These are phyloP conservation scores for Manis pentadactyla DNA, from an alignment of 2,797 vertebrate species.

Conservation along the genomic window DNA sequence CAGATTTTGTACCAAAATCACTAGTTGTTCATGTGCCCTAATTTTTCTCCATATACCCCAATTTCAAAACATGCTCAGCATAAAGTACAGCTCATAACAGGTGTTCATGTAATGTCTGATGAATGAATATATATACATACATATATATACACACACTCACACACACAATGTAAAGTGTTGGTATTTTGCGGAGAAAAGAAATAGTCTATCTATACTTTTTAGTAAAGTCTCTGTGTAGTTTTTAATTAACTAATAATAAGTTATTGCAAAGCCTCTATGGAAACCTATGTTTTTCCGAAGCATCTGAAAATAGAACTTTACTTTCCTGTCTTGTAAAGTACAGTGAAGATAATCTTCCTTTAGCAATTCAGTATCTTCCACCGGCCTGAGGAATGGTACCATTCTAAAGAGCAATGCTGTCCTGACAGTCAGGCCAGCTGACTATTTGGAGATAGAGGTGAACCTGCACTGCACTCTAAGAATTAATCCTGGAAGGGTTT, in stretches of 20 bases:
- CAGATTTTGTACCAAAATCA: not conserved
- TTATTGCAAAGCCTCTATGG: not conserved
- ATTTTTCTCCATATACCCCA: not conserved
- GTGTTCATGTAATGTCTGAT: not conserved
- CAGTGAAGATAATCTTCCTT: conserved; percentile 4
- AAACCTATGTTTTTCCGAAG: not conserved
- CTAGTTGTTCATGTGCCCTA: not conserved
- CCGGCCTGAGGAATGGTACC: not conserved
- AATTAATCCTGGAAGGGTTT: not conserved
- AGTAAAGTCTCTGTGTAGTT: not conserved
- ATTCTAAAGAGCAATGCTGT: not conserved
- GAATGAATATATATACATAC: not conserved
- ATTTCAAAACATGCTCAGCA: not conserved
- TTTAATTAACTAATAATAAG: conserved; percentile 11
- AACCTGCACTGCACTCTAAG: not conserved
- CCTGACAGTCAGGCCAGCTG: not conserved
- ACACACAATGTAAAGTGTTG: not conserved
- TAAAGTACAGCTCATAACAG: not conserved
- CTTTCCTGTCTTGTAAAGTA: not conserved
- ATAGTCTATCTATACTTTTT: not conserved
- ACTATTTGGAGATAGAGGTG: not conserved
- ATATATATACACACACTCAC: not conserved
- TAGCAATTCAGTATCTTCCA: not conserved
- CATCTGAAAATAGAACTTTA: conserved; percentile 4
- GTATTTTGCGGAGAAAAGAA: not conserved